Percentiles rank a stretch among this genome's conserved stretches.
phyloP scores from a whole-genome alignment of 2,888 invertebrate genomes.

The Acrobasis repandana region DNA sequence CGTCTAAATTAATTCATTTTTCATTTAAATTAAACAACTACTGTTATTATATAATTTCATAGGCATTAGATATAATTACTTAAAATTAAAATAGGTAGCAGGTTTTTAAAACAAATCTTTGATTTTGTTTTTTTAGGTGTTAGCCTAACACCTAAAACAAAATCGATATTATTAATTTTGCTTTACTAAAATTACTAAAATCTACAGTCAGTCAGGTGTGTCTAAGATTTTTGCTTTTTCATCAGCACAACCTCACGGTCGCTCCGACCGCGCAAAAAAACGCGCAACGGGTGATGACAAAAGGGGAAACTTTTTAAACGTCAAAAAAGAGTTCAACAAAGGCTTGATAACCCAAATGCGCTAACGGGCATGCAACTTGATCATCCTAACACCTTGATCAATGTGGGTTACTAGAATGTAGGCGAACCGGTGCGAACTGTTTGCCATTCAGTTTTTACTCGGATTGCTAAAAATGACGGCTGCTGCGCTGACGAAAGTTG shows the following conservation, averaged over 20 bases:
- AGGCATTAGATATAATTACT: no score
- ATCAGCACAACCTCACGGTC: conserved; percentile 26
- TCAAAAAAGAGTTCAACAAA: conserved; percentile 66
- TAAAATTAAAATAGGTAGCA: no score
- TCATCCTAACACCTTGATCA: conserved; percentile 78
- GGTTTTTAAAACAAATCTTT: no score
- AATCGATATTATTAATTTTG: neutral
- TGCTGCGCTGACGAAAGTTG: conserved; percentile 57
- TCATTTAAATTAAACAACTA: no score
- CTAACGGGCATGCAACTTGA: conserved; percentile 78
- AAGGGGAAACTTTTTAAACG: conserved; percentile 53
- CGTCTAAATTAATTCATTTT: no score
- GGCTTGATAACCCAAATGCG: conserved; percentile 55
- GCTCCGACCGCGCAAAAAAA: conserved; percentile 25
- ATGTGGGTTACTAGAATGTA: conserved; percentile 78
- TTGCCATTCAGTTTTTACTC: conserved; percentile 54
- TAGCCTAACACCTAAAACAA: neutral
- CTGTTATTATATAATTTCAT: no score
- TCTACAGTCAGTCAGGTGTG: neutral
- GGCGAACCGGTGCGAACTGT: conserved; percentile 53
- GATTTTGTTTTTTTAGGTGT: no score
- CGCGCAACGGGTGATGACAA: conserved; percentile 41
- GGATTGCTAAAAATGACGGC: conserved; percentile 67
- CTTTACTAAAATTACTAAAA: neutral
- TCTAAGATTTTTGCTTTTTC: conserved; percentile 11